A percentile compares a stretch with the other conserved stretches of the same genome.
These are phyloP conservation scores for Prunella fulvescens DNA, from an alignment of 2,113 vertebrate genomes.

Conservation along the genomic window DNA sequence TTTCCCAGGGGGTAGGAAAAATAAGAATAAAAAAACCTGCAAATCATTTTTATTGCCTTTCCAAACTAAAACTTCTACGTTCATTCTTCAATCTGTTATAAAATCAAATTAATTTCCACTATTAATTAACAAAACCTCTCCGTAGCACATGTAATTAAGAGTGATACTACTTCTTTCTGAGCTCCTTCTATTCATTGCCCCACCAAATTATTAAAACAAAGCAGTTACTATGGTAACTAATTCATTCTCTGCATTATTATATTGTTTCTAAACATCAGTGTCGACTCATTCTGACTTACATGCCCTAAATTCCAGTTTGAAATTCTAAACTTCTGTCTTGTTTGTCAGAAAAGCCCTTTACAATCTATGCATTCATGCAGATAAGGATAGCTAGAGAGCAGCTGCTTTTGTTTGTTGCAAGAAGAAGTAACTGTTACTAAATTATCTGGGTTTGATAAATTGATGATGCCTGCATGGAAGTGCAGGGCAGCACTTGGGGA, in stretches of 20 bases:
- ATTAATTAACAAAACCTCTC: slow-evolving; percentile 46
- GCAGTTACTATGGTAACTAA: slow-evolving; percentile 67
- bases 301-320: slow-evolving; percentile 62
- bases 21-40: neutral
- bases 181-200: slow-evolving; percentile 43
- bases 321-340: slow-evolving; percentile 50
- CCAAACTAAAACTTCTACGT: neutral
- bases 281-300: slow-evolving; percentile 10
- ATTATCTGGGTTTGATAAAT: slow-evolving; percentile 49
- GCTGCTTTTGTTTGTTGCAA: slow-evolving; percentile 45
- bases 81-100: neutral
- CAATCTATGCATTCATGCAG: slow-evolving; percentile 51
- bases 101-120: slow-evolving; percentile 60
- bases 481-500: neutral
- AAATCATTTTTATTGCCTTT: neutral
- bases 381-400: neutral
- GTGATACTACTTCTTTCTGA: slow-evolving; percentile 46
- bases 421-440: slow-evolving; percentile 9
- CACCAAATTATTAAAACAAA: slow-evolving; percentile 71
- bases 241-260: slow-evolving; percentile 62
- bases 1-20: neutral
- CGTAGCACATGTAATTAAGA: slow-evolving; percentile 46
- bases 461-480: neutral
- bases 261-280: slow-evolving; percentile 56
- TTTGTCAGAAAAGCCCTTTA: slow-evolving; percentile 9